phyloP scores from a whole-genome alignment of 2,888 invertebrate species.

The Dryocosmus kuriphilus region DNA sequence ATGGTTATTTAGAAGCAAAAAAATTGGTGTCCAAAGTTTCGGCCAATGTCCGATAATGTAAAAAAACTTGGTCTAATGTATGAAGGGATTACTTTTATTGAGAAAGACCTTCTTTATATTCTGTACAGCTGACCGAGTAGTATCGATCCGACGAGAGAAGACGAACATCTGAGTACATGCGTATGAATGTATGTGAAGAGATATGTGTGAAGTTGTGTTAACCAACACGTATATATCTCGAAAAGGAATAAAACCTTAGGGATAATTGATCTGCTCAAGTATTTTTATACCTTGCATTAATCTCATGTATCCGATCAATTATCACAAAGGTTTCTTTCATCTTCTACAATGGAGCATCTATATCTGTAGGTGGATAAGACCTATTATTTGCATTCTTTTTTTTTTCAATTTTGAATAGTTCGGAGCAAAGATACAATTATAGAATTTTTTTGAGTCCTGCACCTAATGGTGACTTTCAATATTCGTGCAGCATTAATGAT shows the following conservation, averaged over 20 bases:
- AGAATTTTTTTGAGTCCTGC: neutral
- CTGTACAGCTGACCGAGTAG: too few species aligned
- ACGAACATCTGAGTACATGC: too few species aligned
- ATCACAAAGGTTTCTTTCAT: constrained; percentile 2
- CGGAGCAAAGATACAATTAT: constrained; percentile 9
- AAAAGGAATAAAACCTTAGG: neutral
- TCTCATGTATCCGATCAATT: neutral
- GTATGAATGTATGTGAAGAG: too few species aligned
- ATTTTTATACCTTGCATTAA: neutral
- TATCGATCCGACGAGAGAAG: too few species aligned
- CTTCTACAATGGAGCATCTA: neutral
- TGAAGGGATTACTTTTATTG: too few species aligned
- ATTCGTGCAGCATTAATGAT: constrained; percentile 2
- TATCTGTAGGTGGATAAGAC: neutral
- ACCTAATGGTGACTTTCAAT: constrained; percentile 11
- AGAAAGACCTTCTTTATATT: too few species aligned
- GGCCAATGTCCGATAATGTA: too few species aligned
- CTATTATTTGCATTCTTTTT: neutral
- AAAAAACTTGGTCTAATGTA: too few species aligned
- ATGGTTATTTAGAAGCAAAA: too few species aligned
- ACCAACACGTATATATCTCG: too few species aligned
- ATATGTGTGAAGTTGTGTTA: too few species aligned
- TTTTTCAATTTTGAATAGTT: neutral
- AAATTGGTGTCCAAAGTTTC: too few species aligned
- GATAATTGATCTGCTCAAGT: neutral